These are phyloP conservation scores for Andrena bucephala DNA, from an alignment of 2,888 invertebrate species.

Conservation along the genomic window DNA sequence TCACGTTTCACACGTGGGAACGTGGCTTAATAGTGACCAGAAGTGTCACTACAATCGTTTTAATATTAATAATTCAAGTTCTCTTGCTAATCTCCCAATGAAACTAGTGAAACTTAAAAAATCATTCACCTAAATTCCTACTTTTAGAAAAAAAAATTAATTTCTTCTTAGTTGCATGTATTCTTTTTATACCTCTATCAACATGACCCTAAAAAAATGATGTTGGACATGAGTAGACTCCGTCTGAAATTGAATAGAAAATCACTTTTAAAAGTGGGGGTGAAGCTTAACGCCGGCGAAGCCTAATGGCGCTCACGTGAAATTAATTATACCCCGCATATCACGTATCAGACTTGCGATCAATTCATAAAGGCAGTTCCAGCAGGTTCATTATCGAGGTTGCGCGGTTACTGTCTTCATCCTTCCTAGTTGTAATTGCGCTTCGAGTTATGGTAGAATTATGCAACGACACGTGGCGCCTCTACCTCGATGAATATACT, in stretches of 20 bases:
- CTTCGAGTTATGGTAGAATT: slow-evolving; percentile 26
- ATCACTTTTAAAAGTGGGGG: background rate
- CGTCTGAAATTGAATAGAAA: background rate
- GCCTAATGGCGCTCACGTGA: background rate
- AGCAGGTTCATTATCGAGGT: slow-evolving; percentile 21
- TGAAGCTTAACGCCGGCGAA: background rate
- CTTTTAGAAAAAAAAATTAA: background rate
- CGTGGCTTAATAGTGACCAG: background rate
- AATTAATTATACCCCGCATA: background rate
- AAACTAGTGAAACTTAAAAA: background rate
- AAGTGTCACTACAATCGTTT: background rate
- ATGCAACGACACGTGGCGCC: slow-evolving; percentile 32
- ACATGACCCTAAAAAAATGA: no score
- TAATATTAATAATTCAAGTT: background rate
- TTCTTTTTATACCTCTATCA: no score
- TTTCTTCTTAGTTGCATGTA: background rate
- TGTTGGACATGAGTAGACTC: background rate
- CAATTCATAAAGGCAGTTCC: slow-evolving; percentile 8
- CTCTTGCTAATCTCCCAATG: background rate
- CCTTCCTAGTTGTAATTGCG: background rate
- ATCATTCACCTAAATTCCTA: background rate
- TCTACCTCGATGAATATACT: slow-evolving; percentile 6
- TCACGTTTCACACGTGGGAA: background rate
- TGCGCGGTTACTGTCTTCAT: slow-evolving; percentile 9
- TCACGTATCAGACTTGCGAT: background rate